Evolutionary conservation across 2,797 vertebrate genomes (phyloP).

Genomic region (Cynodonichthys magdalenae): DNA sequence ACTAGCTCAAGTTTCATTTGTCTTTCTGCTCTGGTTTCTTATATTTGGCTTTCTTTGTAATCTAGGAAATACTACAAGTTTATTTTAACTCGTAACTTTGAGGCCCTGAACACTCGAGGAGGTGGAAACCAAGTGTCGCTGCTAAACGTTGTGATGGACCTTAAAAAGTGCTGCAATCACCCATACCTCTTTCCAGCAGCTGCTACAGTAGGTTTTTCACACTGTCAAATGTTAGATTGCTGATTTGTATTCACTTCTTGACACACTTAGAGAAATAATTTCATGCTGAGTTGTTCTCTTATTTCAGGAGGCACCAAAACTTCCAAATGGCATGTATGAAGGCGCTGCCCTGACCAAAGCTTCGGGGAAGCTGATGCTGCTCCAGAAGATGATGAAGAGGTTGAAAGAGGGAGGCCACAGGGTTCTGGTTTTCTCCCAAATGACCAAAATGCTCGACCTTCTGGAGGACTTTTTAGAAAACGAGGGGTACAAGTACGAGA

Average conservation of each 20-base stretch:
- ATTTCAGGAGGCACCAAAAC: slow-evolving; percentile 94
- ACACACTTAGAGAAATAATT: neutral
- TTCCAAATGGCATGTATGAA: slow-evolving; percentile 99
- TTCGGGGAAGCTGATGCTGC: slow-evolving; percentile 92
- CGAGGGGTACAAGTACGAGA: slow-evolving; percentile 97
- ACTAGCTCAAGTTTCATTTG: neutral
- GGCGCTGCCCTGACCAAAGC: slow-evolving; percentile 92
- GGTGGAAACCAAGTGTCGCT: slow-evolving; percentile 98
- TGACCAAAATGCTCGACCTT: slow-evolving; percentile 99
- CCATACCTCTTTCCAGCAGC: slow-evolving; percentile 98
- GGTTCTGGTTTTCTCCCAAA: slow-evolving; percentile 98
- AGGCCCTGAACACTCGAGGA: slow-evolving; percentile 95
- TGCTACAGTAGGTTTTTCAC: slow-evolving; percentile 84
- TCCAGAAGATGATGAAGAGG: slow-evolving; percentile 96
- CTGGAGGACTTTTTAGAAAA: slow-evolving; percentile 97
- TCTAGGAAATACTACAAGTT: slow-evolving; percentile 98
- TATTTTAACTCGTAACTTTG: slow-evolving; percentile 97
- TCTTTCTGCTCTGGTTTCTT: neutral
- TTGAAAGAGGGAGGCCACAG: slow-evolving; percentile 96
- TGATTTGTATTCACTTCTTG: neutral
- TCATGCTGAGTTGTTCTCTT: slow-evolving; percentile 6
- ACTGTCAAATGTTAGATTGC: neutral
- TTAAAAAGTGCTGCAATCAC: slow-evolving; percentile 99
- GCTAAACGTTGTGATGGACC: slow-evolving; percentile 98
- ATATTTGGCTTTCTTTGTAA: slow-evolving; percentile 18